A percentile compares a stretch with the other conserved stretches of the same genome.
These are phyloP conservation scores for Alouatta palliata DNA, from an alignment of 2,113 vertebrate genomes.

Conservation along the genomic window DNA sequence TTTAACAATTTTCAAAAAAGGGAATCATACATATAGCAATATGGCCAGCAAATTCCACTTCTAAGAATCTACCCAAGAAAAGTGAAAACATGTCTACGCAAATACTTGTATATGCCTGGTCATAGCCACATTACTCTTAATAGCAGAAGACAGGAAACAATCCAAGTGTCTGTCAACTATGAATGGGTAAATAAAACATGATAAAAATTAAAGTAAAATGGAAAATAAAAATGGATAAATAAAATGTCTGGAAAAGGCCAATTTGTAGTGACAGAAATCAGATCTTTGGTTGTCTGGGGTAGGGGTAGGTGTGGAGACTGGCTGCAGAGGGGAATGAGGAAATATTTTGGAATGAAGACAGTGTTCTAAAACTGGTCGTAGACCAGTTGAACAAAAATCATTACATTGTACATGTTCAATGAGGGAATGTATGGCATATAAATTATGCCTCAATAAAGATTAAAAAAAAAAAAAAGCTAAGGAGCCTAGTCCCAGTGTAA, in stretches of 20 bases:
- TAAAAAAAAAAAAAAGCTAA: not conserved
- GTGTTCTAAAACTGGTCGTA: not conserved
- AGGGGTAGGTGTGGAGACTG: not conserved
- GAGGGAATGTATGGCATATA: not conserved
- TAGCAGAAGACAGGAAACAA: not conserved
- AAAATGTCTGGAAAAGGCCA: not conserved
- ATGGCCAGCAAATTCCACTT: not conserved
- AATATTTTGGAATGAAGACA: not conserved
- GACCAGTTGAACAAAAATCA: not conserved
- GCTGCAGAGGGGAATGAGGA: not conserved
- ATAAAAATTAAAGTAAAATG: not conserved
- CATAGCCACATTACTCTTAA: not conserved
- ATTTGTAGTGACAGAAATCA: not conserved
- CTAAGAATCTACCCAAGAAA: not conserved
- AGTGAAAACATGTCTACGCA: not conserved
- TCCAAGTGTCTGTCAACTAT: not conserved
- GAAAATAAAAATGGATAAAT: not conserved
- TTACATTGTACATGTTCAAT: not conserved
- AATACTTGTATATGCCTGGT: not conserved
- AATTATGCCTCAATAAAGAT: not conserved
- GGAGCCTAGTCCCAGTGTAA: not conserved
- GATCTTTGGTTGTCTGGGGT: not conserved
- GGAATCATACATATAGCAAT: not conserved
- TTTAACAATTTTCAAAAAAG: not conserved
- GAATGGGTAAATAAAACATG: not conserved